These are phyloP conservation scores for Hypomecis punctinalis DNA, from an alignment of 2,888 invertebrate genomes.

Conservation along the genomic window DNA sequence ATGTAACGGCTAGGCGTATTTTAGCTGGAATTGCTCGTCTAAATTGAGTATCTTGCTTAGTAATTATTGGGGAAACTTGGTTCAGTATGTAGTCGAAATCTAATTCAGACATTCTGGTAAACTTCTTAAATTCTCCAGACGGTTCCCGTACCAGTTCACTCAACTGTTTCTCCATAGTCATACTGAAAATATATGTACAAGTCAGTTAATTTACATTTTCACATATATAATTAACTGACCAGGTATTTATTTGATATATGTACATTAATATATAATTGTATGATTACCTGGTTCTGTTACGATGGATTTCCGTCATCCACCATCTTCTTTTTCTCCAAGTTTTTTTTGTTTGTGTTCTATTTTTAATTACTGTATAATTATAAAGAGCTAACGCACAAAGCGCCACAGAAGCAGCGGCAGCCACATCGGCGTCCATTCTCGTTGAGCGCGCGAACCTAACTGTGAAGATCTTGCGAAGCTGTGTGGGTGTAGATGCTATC, in stretches of 20 bases:
- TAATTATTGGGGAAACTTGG: background rate
- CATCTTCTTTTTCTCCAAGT: background rate
- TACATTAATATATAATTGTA: too few species aligned
- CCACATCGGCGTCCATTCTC: too few species aligned
- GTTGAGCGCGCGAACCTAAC: too few species aligned
- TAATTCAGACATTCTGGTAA: background rate
- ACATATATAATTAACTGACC: background rate
- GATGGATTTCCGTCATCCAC: slow-evolving; percentile 2
- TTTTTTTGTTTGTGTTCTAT: too few species aligned
- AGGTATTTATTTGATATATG: background rate
- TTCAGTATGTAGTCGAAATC: background rate
- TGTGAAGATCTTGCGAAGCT: too few species aligned
- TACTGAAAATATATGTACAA: background rate
- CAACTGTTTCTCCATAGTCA: background rate
- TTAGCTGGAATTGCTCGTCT: slow-evolving; percentile 4
- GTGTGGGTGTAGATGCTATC: too few species aligned
- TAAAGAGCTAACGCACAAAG: too few species aligned
- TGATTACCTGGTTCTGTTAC: background rate
- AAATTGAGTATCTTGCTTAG: slow-evolving; percentile 1
- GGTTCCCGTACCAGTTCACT: background rate
- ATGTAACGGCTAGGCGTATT: slow-evolving; percentile 3
- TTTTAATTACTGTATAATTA: too few species aligned
- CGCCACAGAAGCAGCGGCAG: too few species aligned
- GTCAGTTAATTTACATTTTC: background rate
- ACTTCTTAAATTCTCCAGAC: background rate